phyloP scores from a whole-genome alignment of 2,113 vertebrate species.

The Struthio camelus region DNA sequence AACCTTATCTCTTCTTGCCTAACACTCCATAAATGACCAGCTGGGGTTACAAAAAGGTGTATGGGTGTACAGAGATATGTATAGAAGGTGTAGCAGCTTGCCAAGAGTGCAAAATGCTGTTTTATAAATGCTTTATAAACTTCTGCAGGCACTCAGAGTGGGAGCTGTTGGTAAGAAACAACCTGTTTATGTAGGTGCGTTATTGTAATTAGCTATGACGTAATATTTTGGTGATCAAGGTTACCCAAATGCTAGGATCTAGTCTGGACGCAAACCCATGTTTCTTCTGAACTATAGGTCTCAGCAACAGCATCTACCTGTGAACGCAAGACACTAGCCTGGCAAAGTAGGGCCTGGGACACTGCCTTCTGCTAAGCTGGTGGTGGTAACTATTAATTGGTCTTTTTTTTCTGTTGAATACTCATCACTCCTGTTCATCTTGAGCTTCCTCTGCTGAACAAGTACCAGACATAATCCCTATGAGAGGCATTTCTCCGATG shows the following conservation, averaged over 20 bases:
- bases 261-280: background rate
- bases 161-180: rapidly evolving
- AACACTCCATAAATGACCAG: background rate
- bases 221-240: background rate
- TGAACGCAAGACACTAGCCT: background rate
- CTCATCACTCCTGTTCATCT: background rate
- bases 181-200: background rate
- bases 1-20: background rate
- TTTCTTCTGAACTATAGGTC: background rate
- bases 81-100: background rate
- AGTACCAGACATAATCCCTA: background rate
- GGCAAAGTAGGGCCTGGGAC: background rate
- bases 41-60: background rate
- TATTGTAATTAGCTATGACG: background rate
- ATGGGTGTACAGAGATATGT: background rate
- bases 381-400: background rate
- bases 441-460: background rate
- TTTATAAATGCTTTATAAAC: background rate
- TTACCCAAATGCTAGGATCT: background rate
- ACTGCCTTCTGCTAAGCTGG: background rate
- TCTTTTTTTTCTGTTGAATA: background rate
- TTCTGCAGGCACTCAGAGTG: background rate
- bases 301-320: background rate
- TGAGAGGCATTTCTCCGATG: background rate
- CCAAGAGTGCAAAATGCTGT: background rate